Conservation (phyloP, 2,113 vertebrate genomes). For the Oncorhynchus mykiss region DNA sequence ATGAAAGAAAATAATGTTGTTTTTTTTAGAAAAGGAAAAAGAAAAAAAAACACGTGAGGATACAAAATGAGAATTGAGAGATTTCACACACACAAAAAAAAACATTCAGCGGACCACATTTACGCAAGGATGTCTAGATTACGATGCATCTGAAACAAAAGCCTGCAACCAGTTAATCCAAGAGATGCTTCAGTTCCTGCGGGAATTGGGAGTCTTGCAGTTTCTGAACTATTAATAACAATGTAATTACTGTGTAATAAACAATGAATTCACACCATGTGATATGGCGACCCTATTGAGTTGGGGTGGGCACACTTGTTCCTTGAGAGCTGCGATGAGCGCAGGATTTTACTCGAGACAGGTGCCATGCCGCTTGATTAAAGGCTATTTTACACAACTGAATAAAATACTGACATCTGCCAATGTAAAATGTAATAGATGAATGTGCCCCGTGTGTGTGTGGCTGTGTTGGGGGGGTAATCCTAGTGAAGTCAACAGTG, state of each 20-base stretch:
- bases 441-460: not conserved
- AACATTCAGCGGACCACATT: not conserved
- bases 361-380: too few relatives aligned
- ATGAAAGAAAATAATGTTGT: not conserved
- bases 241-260: conserved; percentile 57
- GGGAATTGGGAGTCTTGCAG: conserved; percentile 1
- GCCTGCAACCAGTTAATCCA: conserved; percentile 51
- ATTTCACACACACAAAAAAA: not conserved
- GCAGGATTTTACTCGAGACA: too few relatives aligned
- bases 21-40: not conserved
- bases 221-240: conserved; percentile 18
- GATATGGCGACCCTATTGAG: conserved; percentile 13
- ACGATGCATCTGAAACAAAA: conserved; percentile 46
- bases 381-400: too few relatives aligned
- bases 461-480: not conserved
- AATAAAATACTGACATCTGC: too few relatives aligned
- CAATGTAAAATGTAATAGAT: too few relatives aligned
- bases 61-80: not conserved
- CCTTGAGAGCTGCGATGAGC: too few relatives aligned
- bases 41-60: not conserved
- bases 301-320: conserved; percentile 1
- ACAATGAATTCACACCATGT: conserved; percentile 55
- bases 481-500: too few relatives aligned
- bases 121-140: not conserved
- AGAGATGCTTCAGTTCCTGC: conserved; percentile 26